Evolutionary conservation across 2,113 vertebrate species (phyloP).

Genomic region (Bagarius yarrelli): DNA sequence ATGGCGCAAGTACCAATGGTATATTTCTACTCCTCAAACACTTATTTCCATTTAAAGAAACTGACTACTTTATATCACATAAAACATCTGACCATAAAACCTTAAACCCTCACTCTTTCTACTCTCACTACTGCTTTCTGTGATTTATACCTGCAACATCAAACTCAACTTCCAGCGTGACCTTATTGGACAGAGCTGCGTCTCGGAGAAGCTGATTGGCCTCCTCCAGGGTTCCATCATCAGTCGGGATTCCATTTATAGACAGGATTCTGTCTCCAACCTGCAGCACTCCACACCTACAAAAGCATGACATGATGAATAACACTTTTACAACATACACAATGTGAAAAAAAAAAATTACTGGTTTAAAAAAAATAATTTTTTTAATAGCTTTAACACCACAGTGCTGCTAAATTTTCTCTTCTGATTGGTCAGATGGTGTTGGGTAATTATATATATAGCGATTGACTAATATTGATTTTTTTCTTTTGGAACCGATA

Average conservation of each 20-base stretch:
- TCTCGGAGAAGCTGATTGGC: conserved; percentile 94
- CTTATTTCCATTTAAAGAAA: not conserved
- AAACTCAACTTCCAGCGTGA: conserved; percentile 88
- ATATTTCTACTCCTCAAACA: not conserved
- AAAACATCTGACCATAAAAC: no score
- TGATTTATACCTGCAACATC: conserved; percentile 83
- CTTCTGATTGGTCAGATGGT: not conserved
- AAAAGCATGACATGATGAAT: not conserved
- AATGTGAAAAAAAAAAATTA: not conserved
- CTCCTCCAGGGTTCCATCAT: conserved; percentile 94
- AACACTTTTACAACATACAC: conserved; percentile 14
- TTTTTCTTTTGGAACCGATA: no score
- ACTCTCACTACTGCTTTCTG: no score
- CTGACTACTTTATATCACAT: no score
- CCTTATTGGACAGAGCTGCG: conserved; percentile 85
- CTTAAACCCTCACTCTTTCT: no score
- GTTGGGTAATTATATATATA: not conserved
- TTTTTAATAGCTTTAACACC: not conserved
- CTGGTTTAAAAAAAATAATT: not conserved
- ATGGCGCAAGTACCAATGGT: not conserved
- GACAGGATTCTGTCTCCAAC: conserved; percentile 90
- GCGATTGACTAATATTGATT: no score
- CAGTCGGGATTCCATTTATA: conserved; percentile 89
- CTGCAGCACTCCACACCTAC: conserved; percentile 90
- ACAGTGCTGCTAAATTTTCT: not conserved